A percentile compares a stretch with the other conserved stretches of the same genome.
Evolutionary conservation across 2,888 invertebrate species (phyloP).

Genomic region (Phyllotreta striolata): DNA sequence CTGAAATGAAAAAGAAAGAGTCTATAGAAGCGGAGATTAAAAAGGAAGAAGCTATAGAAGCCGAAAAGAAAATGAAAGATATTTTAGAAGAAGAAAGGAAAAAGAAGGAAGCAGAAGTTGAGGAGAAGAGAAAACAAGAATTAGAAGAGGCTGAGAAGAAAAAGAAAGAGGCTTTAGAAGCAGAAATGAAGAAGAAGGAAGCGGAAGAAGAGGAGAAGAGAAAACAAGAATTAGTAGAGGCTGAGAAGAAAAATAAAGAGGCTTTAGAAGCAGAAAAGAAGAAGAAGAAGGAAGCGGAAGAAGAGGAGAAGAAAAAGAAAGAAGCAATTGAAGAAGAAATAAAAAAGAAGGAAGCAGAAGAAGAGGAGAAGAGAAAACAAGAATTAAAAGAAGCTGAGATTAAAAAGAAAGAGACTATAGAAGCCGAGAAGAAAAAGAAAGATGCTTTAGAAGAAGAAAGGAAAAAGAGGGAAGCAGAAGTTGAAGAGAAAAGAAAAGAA

Average conservation of each 20-base stretch:
- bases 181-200: conserved; percentile 30
- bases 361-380: conserved; percentile 30
- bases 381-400: conserved; percentile 30
- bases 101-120: conserved; percentile 26
- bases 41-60: conserved; percentile 30
- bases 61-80: conserved; percentile 34
- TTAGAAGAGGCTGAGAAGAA: conserved; percentile 35
- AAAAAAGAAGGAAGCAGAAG: conserved; percentile 28
- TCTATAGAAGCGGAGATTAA: conserved; percentile 29
- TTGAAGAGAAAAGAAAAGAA: conserved; percentile 28
- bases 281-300: background rate
- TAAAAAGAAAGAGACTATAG: conserved; percentile 32
- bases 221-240: conserved; percentile 27
- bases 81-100: conserved; percentile 25
- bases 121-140: conserved; percentile 25
- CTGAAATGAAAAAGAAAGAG: conserved; percentile 32
- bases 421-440: conserved; percentile 24
- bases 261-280: conserved; percentile 28
- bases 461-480: conserved; percentile 15
- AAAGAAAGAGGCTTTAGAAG: conserved; percentile 28
- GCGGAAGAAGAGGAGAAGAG: conserved; percentile 31
- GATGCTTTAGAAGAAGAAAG: conserved; percentile 16
- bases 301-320: conserved; percentile 25
- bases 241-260: conserved; percentile 31
- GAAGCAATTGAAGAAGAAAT: conserved; percentile 35